Percentiles rank a stretch among this genome's conserved stretches.
These are phyloP conservation scores for Platycheirus albimanus DNA, from an alignment of 2,888 invertebrate genomes.

Conservation along the genomic window DNA sequence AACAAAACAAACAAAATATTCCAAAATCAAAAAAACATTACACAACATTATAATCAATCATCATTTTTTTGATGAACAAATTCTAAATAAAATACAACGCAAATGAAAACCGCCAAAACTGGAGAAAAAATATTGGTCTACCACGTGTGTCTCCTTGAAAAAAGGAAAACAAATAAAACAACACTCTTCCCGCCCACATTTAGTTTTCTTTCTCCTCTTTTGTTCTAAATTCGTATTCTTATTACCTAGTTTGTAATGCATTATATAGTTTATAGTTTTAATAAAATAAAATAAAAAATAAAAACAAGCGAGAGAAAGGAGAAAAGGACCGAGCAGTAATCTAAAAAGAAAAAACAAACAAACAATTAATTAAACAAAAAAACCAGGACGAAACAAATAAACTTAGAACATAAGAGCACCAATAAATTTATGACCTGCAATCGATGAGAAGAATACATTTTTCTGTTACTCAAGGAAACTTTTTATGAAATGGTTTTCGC, in stretches of 20 bases:
- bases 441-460: constrained; percentile 20
- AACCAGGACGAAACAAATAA: constrained; percentile 19
- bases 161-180: background rate
- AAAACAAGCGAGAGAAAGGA: constrained; percentile 27
- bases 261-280: constrained; percentile 69
- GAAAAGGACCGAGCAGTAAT: constrained; percentile 7
- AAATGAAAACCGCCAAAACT: constrained; percentile 57
- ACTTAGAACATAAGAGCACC: constrained; percentile 46
- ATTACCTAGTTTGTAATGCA: constrained; percentile 62
- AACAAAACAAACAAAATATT: constrained; percentile 39
- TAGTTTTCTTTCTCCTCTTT: constrained; percentile 35
- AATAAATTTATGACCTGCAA: constrained; percentile 46
- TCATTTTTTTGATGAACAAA: constrained; percentile 48
- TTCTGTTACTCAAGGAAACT: constrained; percentile 45
- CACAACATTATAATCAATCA: constrained; percentile 45
- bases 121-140: constrained; percentile 32
- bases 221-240: constrained; percentile 60
- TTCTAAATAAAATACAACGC: constrained; percentile 54
- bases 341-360: constrained; percentile 8
- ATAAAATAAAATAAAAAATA: no score
- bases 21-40: constrained; percentile 52
- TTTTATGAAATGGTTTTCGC: constrained; percentile 38
- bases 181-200: constrained; percentile 14
- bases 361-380: no score
- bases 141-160: constrained; percentile 30